Percentiles rank a stretch among this genome's conserved stretches.
Conservation (phyloP, 2,113 vertebrate species). For the Capreolus pygargus region DNA sequence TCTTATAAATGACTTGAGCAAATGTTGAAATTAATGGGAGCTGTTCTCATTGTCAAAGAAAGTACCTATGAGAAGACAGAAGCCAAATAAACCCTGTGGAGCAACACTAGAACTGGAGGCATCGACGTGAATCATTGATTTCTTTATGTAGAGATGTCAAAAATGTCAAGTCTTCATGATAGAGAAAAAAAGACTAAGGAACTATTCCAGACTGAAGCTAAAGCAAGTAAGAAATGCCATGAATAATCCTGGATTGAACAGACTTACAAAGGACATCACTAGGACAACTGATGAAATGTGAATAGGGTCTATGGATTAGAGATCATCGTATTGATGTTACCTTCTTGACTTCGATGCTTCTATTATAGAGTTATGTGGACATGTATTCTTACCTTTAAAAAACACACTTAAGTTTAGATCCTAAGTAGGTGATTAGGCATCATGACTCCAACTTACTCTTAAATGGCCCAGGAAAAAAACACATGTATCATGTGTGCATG, state of each 20-base stretch:
- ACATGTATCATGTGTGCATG: neutral
- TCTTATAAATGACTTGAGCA: neutral
- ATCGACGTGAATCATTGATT: neutral
- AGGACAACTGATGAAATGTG: neutral
- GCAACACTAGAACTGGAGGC: neutral
- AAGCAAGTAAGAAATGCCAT: neutral
- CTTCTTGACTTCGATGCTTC: neutral
- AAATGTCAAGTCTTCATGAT: neutral
- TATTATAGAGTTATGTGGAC: neutral
- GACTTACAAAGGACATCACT: neutral
- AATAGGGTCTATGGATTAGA: neutral
- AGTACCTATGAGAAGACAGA: neutral
- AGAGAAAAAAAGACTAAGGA: neutral
- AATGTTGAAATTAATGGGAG: neutral
- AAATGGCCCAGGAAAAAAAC: neutral
- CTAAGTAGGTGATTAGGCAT: neutral
- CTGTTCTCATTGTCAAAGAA: neutral
- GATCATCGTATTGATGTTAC: neutral
- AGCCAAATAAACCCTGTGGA: neutral
- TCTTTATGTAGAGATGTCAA: neutral
- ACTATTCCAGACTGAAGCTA: neutral
- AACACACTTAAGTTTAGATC: neutral
- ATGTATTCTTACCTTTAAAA: neutral
- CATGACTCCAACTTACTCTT: neutral
- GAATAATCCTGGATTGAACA: accelerated